Evolutionary conservation across 37 sponge, comb jelly and placozoan species (phyloP).

Genomic region (Beroe forskalii): DNA sequence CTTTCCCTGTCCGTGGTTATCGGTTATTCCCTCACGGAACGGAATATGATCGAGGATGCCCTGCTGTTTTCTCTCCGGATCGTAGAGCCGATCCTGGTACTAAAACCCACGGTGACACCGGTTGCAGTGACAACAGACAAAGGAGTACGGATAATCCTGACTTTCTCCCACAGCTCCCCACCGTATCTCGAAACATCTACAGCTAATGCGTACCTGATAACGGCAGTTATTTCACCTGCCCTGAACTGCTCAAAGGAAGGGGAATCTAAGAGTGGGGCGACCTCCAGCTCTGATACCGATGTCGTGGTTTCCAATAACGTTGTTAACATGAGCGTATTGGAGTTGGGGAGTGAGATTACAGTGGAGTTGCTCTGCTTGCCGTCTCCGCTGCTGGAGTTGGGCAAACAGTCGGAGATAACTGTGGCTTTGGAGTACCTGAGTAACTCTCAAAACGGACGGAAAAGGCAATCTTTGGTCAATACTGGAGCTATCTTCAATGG

Average conservation of each 20-base stretch:
- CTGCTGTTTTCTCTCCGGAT: background rate
- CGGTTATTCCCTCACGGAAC: conserved; percentile 20
- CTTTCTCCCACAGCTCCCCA: conserved; percentile 32
- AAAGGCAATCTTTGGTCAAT: background rate
- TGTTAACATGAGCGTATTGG: background rate
- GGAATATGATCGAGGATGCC: conserved; percentile 49
- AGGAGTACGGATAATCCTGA: background rate
- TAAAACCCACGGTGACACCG: conserved; percentile 4
- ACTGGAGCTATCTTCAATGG: background rate
- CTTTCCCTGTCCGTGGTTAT: background rate
- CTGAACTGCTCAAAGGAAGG: background rate
- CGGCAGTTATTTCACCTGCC: background rate
- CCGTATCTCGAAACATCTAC: conserved; percentile 12
- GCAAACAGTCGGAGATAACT: background rate
- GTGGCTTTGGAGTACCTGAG: background rate
- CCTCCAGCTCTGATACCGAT: background rate
- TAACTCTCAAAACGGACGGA: conserved; percentile 3
- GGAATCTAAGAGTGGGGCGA: background rate
- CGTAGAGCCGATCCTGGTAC: conserved; percentile 39
- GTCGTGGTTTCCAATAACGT: background rate
- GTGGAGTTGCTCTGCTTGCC: background rate
- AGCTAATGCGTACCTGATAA: conserved; percentile 37
- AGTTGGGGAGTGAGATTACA: background rate
- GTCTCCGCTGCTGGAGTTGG: background rate
- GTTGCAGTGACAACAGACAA: background rate